Percentiles rank a stretch among this genome's conserved stretches.
These are phyloP conservation scores for Netelia virgata DNA, from an alignment of 2,888 invertebrate species.

Conservation along the genomic window DNA sequence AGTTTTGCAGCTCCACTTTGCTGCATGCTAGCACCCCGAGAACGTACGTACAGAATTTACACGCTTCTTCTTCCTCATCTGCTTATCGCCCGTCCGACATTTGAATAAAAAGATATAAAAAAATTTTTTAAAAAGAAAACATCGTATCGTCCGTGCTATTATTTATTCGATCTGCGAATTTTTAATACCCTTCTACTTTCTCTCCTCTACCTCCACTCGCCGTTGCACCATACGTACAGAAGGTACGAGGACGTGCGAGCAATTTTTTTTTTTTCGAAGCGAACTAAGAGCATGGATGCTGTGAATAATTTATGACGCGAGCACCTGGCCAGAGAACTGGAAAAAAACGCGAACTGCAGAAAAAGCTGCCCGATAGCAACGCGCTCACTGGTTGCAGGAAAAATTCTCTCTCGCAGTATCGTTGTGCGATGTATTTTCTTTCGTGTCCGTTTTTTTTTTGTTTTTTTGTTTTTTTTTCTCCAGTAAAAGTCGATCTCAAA, in stretches of 20 bases:
- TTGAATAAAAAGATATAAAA: slow-evolving; percentile 26
- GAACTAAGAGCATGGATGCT: slow-evolving; percentile 5
- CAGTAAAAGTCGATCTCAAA: slow-evolving; percentile 9
- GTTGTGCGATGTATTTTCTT: slow-evolving; percentile 2
- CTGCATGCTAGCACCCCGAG: slow-evolving; percentile 27
- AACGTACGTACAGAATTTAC: slow-evolving; percentile 24
- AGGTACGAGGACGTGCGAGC: slow-evolving; percentile 5
- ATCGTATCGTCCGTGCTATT: slow-evolving; percentile 36
- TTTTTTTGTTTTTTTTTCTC: background rate
- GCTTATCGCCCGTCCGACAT: slow-evolving; percentile 65
- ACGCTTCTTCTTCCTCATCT: slow-evolving; percentile 57
- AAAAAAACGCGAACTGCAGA: background rate
- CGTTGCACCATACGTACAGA: background rate
- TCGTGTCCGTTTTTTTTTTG: background rate
- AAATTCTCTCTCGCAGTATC: slow-evolving; percentile 35
- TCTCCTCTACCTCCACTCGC: background rate
- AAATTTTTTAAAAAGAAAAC: too few relatives aligned
- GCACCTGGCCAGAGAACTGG: slow-evolving; percentile 34
- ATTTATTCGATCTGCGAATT: slow-evolving; percentile 49
- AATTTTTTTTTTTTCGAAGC: slow-evolving; percentile 15
- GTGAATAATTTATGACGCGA: slow-evolving; percentile 42
- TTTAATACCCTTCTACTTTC: slow-evolving; percentile 29
- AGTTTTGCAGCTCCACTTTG: slow-evolving; percentile 66
- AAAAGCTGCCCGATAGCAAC: background rate
- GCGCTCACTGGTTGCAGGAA: slow-evolving; percentile 15